Evolutionary conservation across 2,797 vertebrate species (phyloP).

Genomic region (Tragelaphus oryx): DNA sequence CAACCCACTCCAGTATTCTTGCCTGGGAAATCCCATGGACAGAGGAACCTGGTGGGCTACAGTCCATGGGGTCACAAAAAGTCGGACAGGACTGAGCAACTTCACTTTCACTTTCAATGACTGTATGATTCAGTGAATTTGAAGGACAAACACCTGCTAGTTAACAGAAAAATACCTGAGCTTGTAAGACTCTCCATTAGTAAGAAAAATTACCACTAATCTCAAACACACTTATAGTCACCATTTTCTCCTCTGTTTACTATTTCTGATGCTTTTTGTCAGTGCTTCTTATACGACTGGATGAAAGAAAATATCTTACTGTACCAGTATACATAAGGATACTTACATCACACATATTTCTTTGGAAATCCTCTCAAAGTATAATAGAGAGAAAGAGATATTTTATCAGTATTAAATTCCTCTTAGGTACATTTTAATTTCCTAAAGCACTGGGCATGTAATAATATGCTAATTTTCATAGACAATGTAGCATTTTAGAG

Average conservation of each 20-base stretch:
- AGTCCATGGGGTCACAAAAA: too few relatives aligned
- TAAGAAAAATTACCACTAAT: not conserved
- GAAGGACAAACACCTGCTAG: too few relatives aligned
- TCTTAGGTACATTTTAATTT: constrained; percentile 45
- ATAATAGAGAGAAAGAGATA: not conserved
- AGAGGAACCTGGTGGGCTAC: too few relatives aligned
- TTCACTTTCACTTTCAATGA: too few relatives aligned
- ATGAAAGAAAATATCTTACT: not conserved
- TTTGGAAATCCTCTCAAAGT: constrained; percentile 15
- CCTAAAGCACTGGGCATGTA: constrained; percentile 12
- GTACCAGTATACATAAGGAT: not conserved
- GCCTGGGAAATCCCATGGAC: too few relatives aligned
- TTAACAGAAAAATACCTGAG: too few relatives aligned
- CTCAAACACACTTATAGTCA: not conserved
- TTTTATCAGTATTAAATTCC: constrained; percentile 55
- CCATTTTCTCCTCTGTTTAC: not conserved
- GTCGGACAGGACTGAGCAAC: too few relatives aligned
- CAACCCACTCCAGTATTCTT: too few relatives aligned
- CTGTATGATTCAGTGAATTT: too few relatives aligned
- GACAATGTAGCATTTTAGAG: constrained; percentile 21
- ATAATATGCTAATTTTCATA: constrained; percentile 41
- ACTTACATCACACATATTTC: not conserved
- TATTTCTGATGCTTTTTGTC: not conserved
- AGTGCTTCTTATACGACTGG: not conserved
- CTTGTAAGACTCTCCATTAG: not conserved